A percentile compares a stretch with the other conserved stretches of the same genome.
These are phyloP conservation scores for Melanaphis sacchari DNA, from an alignment of 1,140 invertebrate genomes.

Conservation along the genomic window DNA sequence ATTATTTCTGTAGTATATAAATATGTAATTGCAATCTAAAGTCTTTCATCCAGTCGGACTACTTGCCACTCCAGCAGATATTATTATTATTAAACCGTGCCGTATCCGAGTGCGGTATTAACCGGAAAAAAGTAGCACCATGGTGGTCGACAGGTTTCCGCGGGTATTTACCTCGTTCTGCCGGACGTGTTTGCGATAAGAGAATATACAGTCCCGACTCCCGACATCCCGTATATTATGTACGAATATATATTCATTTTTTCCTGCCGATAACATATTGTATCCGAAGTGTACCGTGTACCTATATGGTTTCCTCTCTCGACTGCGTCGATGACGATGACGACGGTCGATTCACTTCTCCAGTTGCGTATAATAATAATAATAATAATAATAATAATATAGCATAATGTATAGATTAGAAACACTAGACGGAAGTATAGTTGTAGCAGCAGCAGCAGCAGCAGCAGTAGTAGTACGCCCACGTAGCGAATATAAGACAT, in stretches of 20 bases:
- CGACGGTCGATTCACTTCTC: background rate
- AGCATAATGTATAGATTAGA: background rate
- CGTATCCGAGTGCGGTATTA: background rate
- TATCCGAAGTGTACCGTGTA: background rate
- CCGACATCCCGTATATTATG: background rate
- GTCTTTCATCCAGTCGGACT: background rate
- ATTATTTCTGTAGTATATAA: background rate
- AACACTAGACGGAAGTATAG: conserved; percentile 2
- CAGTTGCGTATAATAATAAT: background rate
- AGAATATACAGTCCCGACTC: background rate
- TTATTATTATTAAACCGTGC: background rate
- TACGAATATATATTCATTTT: background rate
- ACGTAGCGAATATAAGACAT: background rate
- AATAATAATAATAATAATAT: too few species aligned
- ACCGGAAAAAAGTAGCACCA: conserved; percentile 8
- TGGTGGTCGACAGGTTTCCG: background rate
- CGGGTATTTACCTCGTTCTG: background rate
- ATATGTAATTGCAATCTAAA: background rate
- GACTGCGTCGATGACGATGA: too few species aligned
- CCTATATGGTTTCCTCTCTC: background rate
- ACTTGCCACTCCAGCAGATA: background rate
- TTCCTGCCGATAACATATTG: background rate
- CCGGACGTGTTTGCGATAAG: conserved; percentile 1
- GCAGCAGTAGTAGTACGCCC: background rate
- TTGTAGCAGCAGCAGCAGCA: background rate